Evolutionary conservation across 2,888 invertebrate genomes (phyloP), one percentile per base, ranked within the genome.

Genomic region (Spodoptera littoralis): DNA sequence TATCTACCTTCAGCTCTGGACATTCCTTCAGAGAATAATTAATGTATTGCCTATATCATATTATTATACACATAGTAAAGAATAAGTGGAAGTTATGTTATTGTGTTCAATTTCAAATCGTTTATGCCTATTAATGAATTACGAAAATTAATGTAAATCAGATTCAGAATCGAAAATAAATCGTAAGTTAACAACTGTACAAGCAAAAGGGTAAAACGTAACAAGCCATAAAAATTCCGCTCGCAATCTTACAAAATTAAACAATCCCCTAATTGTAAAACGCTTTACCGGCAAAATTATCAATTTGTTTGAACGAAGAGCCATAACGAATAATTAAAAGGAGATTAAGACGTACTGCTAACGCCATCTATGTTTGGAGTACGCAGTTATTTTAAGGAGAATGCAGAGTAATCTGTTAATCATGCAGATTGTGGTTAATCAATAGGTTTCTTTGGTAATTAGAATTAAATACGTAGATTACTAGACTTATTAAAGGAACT

Each of bases 201-300:
- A 71, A 66, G 60, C 50, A 57, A 77, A 36, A 75, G 73, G 80
- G 80, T 75, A 64, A 52, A 76, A 80, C 57, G 79, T 77, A 84
- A 81, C 80, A 81, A 80, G 74, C 81, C 75, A 81, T 84, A 81
- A 86, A 87, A 84, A 86, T 82, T 81, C 83, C 67, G 68, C 52
- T 61, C 54, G 66, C 59, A 64, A 69, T 77, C 73, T 77, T 66
- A 56, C 51, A 47, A 68, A 68, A 71, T 77, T 74, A 65, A 72
- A 73, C 68, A 58, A 63, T 56, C 55, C 63, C 59, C 68, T 78
- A 76, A 81, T 82, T 83, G 77, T 77, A 76, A 81, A 83, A 76
- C 77, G 79, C 69, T 77, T 80, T 61, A 51, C 65, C 56, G 65
- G 59, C 59, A 52, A 70, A 67, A 75, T 76, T 69, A 69, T 65